Percentiles rank a stretch among this genome's conserved stretches.
These are phyloP conservation scores for Chlorospingus flavigularis DNA, from an alignment of 2,797 vertebrate genomes.

Conservation along the genomic window DNA sequence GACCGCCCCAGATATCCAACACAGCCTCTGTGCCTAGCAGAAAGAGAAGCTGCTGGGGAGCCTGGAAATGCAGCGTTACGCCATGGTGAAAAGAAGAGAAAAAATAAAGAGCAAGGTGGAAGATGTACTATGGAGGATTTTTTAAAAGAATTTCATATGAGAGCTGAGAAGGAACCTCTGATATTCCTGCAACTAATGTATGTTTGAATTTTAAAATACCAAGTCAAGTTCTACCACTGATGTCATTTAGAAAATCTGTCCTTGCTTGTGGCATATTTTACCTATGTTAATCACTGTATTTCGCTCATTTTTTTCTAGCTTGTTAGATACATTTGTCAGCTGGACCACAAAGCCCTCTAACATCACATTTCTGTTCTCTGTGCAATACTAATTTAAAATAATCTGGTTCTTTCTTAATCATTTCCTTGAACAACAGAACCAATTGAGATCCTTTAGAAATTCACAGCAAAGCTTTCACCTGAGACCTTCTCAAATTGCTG, in stretches of 20 bases:
- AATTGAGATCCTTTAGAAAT: neutral
- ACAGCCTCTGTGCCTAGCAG: neutral
- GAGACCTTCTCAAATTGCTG: neutral
- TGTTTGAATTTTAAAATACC: neutral
- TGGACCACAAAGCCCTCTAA: neutral
- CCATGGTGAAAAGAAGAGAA: neutral
- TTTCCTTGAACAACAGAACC: neutral
- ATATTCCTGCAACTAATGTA: neutral
- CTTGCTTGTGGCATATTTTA: neutral
- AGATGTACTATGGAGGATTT: neutral
- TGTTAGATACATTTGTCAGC: neutral
- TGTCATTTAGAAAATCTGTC: accelerated
- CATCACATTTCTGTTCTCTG: neutral
- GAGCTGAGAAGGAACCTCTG: neutral
- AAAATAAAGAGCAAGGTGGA: neutral
- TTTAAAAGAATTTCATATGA: neutral
- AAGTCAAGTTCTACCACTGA: neutral
- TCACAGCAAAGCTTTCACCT: neutral
- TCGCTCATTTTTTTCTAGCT: neutral
- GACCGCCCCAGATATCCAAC: neutral
- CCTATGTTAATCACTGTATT: neutral
- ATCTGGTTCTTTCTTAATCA: neutral
- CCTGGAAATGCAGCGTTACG: neutral
- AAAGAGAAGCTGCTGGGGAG: neutral
- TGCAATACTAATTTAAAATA: neutral